These are phyloP conservation scores for Neoniphon sammara DNA, from an alignment of 2,797 vertebrate species.

Conservation along the genomic window DNA sequence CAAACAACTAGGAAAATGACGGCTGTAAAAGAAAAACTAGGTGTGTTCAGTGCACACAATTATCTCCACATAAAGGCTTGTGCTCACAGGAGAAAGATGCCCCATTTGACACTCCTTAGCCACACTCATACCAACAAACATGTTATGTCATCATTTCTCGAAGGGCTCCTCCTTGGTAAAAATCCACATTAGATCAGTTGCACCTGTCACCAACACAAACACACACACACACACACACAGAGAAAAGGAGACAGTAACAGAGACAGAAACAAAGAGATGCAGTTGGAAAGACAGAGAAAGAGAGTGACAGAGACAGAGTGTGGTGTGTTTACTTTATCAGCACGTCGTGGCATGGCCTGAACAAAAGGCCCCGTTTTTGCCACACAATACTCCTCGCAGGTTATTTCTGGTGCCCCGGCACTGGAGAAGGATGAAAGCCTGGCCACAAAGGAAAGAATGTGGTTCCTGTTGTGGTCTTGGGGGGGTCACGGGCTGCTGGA, in stretches of 20 bases:
- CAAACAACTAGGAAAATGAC: conserved; percentile 14
- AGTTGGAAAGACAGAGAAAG: conserved; percentile 11
- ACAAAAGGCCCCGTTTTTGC: conserved; percentile 63
- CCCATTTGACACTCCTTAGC: conserved; percentile 8
- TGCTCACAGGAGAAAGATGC: conserved; percentile 19
- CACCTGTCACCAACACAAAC: conserved; percentile 25
- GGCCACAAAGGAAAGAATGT: conserved; percentile 81
- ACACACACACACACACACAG: neutral
- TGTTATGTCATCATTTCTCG: conserved; percentile 9
- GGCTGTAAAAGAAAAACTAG: conserved; percentile 33
- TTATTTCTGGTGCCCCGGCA: conserved; percentile 71
- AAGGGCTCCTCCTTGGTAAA: conserved; percentile 4
- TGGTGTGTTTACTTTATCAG: conserved; percentile 57
- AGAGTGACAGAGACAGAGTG: conserved; percentile 12
- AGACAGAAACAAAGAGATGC: conserved; percentile 1
- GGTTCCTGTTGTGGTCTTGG: conserved; percentile 80
- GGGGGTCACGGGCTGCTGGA: conserved; percentile 71
- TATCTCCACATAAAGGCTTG: conserved; percentile 32
- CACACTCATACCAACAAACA: conserved; percentile 7
- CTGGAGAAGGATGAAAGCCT: conserved; percentile 74
- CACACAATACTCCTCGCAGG: conserved; percentile 66
- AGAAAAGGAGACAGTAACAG: neutral
- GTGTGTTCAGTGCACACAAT: conserved; percentile 40
- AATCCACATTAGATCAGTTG: conserved; percentile 24
- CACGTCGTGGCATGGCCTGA: conserved; percentile 14